A percentile compares a stretch with the other conserved stretches of the same genome.
phyloP scores from a whole-genome alignment of 1,140 invertebrate genomes.

The Hylaeus anthracinus region DNA sequence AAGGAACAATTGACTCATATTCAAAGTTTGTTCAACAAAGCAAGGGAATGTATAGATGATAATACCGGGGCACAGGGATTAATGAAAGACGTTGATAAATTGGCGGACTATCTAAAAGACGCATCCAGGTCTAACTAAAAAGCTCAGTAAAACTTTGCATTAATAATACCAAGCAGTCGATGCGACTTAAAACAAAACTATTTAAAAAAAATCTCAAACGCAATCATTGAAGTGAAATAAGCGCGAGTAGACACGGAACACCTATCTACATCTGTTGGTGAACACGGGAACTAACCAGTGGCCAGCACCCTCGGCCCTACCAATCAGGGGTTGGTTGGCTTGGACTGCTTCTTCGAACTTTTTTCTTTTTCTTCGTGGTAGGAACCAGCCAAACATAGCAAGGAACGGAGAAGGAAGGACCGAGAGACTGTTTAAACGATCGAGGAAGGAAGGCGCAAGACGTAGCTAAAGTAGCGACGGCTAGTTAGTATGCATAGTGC shows the following conservation, averaged over 20 bases:
- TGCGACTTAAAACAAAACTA: no score
- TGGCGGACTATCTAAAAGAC: no score
- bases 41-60: no score
- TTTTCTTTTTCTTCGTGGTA: conserved; percentile 60
- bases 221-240: conserved; percentile 34
- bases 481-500: conserved; percentile 81
- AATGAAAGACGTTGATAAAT: no score
- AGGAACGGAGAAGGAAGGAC: conserved; percentile 19
- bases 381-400: conserved; percentile 45
- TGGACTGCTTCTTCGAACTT: conserved; percentile 25
- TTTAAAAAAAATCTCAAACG: background rate
- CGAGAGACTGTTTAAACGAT: conserved; percentile 35
- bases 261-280: conserved; percentile 66
- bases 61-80: no score
- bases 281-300: conserved; percentile 57
- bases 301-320: conserved; percentile 50
- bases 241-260: conserved; percentile 43
- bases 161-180: no score
- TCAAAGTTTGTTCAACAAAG: no score
- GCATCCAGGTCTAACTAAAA: no score
- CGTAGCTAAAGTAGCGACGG: conserved; percentile 74
- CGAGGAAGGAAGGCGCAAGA: conserved; percentile 57
- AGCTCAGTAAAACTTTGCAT: no score
- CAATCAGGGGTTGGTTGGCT: conserved; percentile 48
- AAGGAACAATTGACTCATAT: no score